A percentile compares a stretch with the other conserved stretches of the same genome.
Evolutionary conservation across 53 echinoderm and acorn worm species (phyloP).

Genomic region (Holothuria scabra): DNA sequence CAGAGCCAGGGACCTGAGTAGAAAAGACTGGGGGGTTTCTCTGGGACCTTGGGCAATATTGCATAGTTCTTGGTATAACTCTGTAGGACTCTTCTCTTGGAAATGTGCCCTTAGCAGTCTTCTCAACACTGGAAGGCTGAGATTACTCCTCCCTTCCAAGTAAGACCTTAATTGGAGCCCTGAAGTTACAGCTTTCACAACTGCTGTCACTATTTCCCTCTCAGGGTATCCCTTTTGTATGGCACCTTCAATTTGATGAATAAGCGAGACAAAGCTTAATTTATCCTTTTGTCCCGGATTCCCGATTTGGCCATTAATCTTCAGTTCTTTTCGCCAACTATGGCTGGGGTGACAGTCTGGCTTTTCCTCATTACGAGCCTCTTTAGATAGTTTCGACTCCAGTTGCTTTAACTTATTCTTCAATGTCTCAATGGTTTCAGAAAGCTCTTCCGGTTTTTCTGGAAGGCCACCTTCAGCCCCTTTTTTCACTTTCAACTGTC

Average conservation of each 20-base stretch:
- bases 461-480: too few species aligned
- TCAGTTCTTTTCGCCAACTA: constrained; percentile 36
- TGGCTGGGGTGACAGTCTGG: too few species aligned
- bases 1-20: too few species aligned
- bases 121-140: constrained; percentile 37
- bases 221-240: constrained; percentile 46
- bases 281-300: constrained; percentile 63
- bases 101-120: constrained; percentile 52
- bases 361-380: too few species aligned
- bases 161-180: constrained; percentile 39
- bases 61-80: constrained; percentile 8
- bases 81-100: constrained; percentile 57
- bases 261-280: constrained; percentile 52
- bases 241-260: constrained; percentile 69
- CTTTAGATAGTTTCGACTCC: too few species aligned
- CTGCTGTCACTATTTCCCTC: constrained; percentile 48
- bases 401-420: too few species aligned
- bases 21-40: constrained; percentile 42
- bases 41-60: constrained; percentile 10
- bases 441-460: too few species aligned
- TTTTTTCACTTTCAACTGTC: too few species aligned
- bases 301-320: constrained; percentile 62
- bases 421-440: too few species aligned
- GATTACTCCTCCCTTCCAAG: constrained; percentile 31
- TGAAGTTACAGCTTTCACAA: constrained; percentile 35